A percentile compares a stretch with the other conserved stretches of the same genome.
Evolutionary conservation across 2,797 vertebrate species (phyloP).

Genomic region (Anguilla obscura): DNA sequence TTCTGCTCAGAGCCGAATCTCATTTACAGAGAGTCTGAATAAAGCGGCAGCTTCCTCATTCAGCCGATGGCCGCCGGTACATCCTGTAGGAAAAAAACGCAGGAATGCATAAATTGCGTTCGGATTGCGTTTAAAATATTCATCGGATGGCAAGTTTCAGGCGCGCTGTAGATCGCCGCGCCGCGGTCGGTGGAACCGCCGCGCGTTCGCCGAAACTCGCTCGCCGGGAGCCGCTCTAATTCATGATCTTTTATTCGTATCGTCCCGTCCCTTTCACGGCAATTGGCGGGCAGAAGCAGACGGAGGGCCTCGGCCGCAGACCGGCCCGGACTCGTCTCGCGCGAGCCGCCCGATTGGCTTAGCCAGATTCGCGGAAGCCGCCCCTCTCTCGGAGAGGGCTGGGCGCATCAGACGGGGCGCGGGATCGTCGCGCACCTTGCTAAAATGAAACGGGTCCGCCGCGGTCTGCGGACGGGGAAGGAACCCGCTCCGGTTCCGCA

Average conservation of each 20-base stretch:
- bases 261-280: slow-evolving; percentile 8
- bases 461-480: background rate
- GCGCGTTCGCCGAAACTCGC: background rate
- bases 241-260: slow-evolving; percentile 9
- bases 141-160: slow-evolving; percentile 1
- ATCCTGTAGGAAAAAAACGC: background rate
- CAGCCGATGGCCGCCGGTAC: background rate
- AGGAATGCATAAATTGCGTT: slow-evolving; percentile 33
- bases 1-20: background rate
- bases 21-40: background rate
- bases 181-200: background rate
- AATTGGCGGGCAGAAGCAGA: slow-evolving; percentile 61
- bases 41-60: background rate
- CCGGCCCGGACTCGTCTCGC: slow-evolving; percentile 56
- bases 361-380: background rate
- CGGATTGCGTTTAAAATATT: slow-evolving; percentile 37
- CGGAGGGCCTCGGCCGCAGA: slow-evolving; percentile 51
- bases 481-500: too few relatives aligned
- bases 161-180: background rate
- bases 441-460: background rate
- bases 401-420: slow-evolving; percentile 34
- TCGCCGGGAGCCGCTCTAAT: slow-evolving; percentile 16
- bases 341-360: slow-evolving; percentile 44
- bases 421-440: background rate
- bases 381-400: slow-evolving; percentile 22